Base-by-base conservation (phyloP, 2,797 vertebrate genomes). In the Premnoplex brunnescens region DNA sequence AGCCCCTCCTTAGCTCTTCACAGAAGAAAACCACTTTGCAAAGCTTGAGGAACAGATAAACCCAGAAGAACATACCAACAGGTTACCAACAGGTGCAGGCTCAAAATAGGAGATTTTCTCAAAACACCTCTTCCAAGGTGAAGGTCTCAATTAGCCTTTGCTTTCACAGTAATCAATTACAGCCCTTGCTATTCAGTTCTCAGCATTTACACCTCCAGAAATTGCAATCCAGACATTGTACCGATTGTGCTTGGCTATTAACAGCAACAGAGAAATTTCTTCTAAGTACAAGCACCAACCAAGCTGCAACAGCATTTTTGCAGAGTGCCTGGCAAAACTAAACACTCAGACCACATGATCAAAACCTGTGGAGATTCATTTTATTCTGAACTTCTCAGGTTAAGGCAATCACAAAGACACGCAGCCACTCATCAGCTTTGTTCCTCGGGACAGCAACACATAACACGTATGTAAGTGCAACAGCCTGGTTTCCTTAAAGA, bases 391-490 rank as follows among this genome's bases (percentile, higher is more conserved):
- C 66, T 56, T 37, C 54, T 49, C 48, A 18, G 51, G 66, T 58
- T 24, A 51, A 49, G 46, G 21, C 41, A 24, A 48, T 1, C 52
- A 30, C 55, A 37, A 20, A 36, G 71, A 56, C 55, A 23, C 1
- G 22, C 60, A 49, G 77, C 67, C 24, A 7, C 16, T 36, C 34
- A 17, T 64, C 58, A 3, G 1, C 21, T 58, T 30, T 1, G 0
- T 5, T 69, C 66, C 80, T 28, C 1, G 19, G 52, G 69, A 24
- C 16, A 36, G 62, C 76, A 12, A 58, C 63, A 15, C 0, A 1
- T 1, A 56, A 56, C 59, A 22, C 10, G 1, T 12, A 6, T 1
- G 0, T 1, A 66, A 43, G 54, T 2, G 44, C 64, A 51, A 39
- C 16, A 32, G 36, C 2, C 46, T 20, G 69, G 13, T 41, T 71